Percentiles rank a stretch among this genome's conserved stretches.
Conservation (phyloP, 2,888 invertebrate species). For the Drosophila nr. medialis region DNA sequence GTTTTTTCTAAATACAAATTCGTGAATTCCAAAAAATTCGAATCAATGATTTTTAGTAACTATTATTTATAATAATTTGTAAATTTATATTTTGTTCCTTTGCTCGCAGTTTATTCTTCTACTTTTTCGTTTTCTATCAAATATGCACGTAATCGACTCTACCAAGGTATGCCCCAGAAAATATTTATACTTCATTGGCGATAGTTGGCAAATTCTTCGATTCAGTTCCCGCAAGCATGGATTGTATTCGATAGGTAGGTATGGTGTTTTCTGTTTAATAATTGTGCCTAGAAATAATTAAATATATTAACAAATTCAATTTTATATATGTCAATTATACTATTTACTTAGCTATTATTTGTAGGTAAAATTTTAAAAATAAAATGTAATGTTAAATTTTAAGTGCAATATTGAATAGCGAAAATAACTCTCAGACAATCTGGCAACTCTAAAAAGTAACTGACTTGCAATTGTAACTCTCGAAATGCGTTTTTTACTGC, state of each 20-base stretch:
- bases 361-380: background rate
- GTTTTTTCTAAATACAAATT: too few species aligned
- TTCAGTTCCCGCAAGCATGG: background rate
- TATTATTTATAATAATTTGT: background rate
- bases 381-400: background rate
- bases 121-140: background rate
- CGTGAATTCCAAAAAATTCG: too few species aligned
- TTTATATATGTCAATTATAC: background rate
- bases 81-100: too few species aligned
- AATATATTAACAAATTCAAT: background rate
- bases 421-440: background rate
- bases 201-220: background rate
- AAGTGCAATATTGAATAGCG: background rate
- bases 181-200: background rate
- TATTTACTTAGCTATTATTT: background rate
- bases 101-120: too few species aligned
- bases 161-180: background rate
- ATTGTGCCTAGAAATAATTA: background rate
- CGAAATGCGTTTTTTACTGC: slow-evolving; percentile 19
- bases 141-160: background rate
- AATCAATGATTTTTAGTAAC: too few species aligned
- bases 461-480: slow-evolving; percentile 7
- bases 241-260: background rate
- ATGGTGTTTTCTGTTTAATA: background rate
- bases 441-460: slow-evolving; percentile 28